phyloP scores from a whole-genome alignment of 2,888 invertebrate species.

The Amphipoea oculea region DNA sequence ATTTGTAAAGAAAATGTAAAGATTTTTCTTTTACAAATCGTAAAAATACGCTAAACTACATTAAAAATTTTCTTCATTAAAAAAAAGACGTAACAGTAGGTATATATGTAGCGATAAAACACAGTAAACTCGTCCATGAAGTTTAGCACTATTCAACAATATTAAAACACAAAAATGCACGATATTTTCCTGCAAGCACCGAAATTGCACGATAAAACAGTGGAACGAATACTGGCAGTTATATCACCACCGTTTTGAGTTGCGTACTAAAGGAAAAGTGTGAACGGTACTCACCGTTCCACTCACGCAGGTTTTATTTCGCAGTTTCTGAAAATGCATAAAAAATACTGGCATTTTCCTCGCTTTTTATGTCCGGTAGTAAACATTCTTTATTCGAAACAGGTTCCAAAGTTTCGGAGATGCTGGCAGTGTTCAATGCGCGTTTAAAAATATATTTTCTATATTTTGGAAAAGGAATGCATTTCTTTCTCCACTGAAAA shows the following conservation, averaged over 20 bases:
- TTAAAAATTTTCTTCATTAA: too few relatives aligned
- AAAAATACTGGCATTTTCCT: constrained; percentile 48
- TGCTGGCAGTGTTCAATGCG: constrained; percentile 7
- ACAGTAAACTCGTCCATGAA: not conserved
- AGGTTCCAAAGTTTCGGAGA: constrained; percentile 18
- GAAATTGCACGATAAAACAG: constrained; percentile 51
- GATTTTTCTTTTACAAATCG: not conserved
- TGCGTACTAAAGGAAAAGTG: constrained; percentile 60
- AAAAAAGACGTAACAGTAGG: too few relatives aligned
- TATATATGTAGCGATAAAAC: not conserved
- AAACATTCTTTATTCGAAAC: constrained; percentile 50
- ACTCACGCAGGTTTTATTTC: constrained; percentile 59
- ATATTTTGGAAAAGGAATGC: constrained; percentile 12
- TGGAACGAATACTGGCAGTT: constrained; percentile 39
- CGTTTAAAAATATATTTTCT: not conserved
- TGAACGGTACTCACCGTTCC: constrained; percentile 52
- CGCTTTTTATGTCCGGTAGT: constrained; percentile 37
- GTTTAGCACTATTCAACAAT: not conserved
- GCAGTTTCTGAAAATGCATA: constrained; percentile 57
- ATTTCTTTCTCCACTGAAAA: not conserved
- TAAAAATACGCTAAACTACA: too few relatives aligned
- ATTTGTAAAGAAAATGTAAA: not conserved
- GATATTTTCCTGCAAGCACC: constrained; percentile 41
- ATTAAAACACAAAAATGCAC: constrained; percentile 43
- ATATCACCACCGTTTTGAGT: constrained; percentile 58